Base-by-base conservation (phyloP, 2,888 invertebrate genomes). In the Nematopogon swammerdamellus region DNA sequence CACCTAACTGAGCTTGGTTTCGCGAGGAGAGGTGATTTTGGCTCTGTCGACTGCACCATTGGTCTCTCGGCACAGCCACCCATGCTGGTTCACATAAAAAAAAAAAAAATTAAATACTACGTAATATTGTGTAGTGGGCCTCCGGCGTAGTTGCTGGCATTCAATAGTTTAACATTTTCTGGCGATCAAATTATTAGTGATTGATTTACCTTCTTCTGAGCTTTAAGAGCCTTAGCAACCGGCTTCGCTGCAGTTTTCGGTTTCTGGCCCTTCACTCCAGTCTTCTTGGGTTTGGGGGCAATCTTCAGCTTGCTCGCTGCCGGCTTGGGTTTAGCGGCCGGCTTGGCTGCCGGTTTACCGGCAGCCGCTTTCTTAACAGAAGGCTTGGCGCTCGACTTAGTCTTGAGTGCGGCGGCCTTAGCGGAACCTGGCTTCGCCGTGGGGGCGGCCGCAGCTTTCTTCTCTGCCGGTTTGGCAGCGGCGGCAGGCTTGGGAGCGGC, bases 171-270 rank as follows among this genome's bases (percentile, higher is more conserved):
- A n/a, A n/a, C n/a, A n/a, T n/a, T n/a, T n/a, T n/a, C n/a, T n/a
- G n/a, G n/a, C n/a, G n/a, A n/a, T n/a, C n/a, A n/a, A n/a, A n/a
- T n/a, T n/a, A n/a, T n/a, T n/a, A n/a, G n/a, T n/a, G n/a, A n/a
- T n/a, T n/a, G n/a, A n/a, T 63, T 68, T 65, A 92, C 93, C 87
- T 93, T 94, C 60, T 87, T 89, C 70, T 92, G 93, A 17, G 89
- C 86, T 69, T 90, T 92, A 57, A 91, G 84, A 51, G 95, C 95
- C 65, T 91, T 92, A 48, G 85, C 81, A 54, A 91, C 83, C 50
- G 82, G 79, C 63, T 73, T 80, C 17, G 70, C 77, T 53, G 64
- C 72, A 52, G 66, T 65, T 63, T 79, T 79, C 11, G 48, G 45
- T 66, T 82, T 81, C 60, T 77, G 76, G 57, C 81, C 77, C 59